Base-by-base conservation (phyloP, 2,113 vertebrate genomes). In the Thinocorus orbignyianus region DNA sequence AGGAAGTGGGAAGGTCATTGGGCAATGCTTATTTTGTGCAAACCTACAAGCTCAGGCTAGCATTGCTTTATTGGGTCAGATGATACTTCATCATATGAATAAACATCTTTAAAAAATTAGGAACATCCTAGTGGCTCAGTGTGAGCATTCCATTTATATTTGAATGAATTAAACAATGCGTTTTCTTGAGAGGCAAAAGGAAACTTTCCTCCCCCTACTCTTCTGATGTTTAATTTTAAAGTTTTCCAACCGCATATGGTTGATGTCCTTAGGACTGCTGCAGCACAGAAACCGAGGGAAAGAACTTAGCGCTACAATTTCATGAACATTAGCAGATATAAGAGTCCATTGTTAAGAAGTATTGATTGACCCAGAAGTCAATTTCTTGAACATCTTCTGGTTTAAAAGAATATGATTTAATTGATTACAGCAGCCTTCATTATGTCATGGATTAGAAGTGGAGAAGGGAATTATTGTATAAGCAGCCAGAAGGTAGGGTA, bases 91-190 rank as follows among this genome's bases (percentile, higher is more conserved):
- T 97, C 91, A 74, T 54, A 95, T 52, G 86, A 97, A 96, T 80
- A 94, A 97, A 98, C 97, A 98, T 98, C 97, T 97, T 98, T 98
- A 97, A 97, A 91, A 96, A 97, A 98, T 98, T 98, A 98, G 62
- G 86, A 86, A 81, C 86, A 91, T 95, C 96, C 64, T 92, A 87
- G 92, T 87, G 87, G 96, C 93, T 97, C 95, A 96, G 69, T 81
- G 72, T 61, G 81, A 95, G 80, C 95, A 97, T 98, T 98, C 97
- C 92, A 88, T 97, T 93, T 98, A 66, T 95, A 97, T 97, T 97
- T 95, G 81, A 97, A 95, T 88, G 85, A 95, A 95, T 97, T 97
- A 97, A 98, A 97, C 85, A 97, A 97, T 97, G 79, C 28, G 1
- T 86, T 96, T 98, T 97, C 93, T 96, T 96, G 80, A 95, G 91